Evolutionary conservation across 2,797 vertebrate species (phyloP).

Genomic region (Chiroxiphia lanceolata): DNA sequence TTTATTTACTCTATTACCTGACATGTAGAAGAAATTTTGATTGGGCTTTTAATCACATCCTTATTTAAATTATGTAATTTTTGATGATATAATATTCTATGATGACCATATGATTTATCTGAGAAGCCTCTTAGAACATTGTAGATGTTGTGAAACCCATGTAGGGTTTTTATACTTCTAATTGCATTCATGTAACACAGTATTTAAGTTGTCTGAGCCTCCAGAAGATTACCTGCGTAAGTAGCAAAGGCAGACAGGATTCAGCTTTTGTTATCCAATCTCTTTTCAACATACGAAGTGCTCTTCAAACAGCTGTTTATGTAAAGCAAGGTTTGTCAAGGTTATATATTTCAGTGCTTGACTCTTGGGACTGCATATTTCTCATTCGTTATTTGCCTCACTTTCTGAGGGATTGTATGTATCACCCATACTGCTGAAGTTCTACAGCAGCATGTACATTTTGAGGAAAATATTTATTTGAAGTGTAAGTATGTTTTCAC

Average conservation of each 20-base stretch:
- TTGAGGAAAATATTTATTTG: background rate
- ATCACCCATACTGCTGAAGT: background rate
- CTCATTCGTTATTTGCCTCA: background rate
- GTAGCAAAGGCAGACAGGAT: slow-evolving; percentile 7
- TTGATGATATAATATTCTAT: background rate
- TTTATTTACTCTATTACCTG: background rate
- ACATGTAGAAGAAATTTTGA: background rate
- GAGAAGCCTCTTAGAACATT: background rate
- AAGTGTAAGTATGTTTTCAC: background rate
- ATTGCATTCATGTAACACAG: background rate
- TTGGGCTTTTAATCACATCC: background rate
- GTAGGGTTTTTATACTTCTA: background rate
- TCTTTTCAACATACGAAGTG: background rate
- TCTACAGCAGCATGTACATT: background rate
- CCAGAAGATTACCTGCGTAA: background rate
- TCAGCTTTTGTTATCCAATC: background rate
- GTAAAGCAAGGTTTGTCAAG: background rate
- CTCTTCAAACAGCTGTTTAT: background rate
- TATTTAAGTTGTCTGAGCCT: background rate
- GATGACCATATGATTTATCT: background rate
- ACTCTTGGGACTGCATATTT: background rate
- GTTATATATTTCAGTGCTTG: background rate
- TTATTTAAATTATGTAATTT: background rate
- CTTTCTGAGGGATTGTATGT: background rate
- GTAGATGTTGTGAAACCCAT: background rate